phyloP scores from a whole-genome alignment of 2,888 invertebrate species.

The Pecten maximus region DNA sequence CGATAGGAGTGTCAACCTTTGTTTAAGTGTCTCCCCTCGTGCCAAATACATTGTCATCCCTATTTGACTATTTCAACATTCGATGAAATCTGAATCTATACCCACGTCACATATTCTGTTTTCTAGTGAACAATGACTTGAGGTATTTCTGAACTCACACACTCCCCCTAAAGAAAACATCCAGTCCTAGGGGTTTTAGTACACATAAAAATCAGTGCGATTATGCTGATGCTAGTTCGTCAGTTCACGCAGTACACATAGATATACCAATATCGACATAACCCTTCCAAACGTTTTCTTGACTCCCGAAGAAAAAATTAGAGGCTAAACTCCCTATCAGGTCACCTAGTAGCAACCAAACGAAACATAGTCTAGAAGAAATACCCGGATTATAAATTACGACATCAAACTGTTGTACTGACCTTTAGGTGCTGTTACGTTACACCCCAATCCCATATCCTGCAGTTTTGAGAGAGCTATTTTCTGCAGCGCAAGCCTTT shows the following conservation, averaged over 20 bases:
- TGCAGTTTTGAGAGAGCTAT: constrained; percentile 93
- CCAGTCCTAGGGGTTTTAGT: background rate
- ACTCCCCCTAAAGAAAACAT: background rate
- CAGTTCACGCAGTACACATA: too few species aligned
- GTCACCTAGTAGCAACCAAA: too few species aligned
- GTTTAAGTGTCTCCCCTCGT: background rate
- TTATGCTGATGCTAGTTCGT: too few species aligned
- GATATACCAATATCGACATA: too few species aligned
- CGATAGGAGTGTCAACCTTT: background rate
- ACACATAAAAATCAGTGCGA: background rate
- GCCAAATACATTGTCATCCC: background rate
- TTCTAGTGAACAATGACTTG: background rate
- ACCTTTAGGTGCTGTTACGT: constrained; percentile 92
- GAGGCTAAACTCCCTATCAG: too few species aligned
- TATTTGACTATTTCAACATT: background rate
- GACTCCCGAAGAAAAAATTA: too few species aligned
- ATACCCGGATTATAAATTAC: too few species aligned
- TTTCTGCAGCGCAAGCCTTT: constrained; percentile 91
- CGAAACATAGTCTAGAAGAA: too few species aligned
- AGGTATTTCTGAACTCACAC: background rate
- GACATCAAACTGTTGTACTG: too few species aligned
- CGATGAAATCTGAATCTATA: background rate
- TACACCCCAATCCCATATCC: constrained; percentile 92
- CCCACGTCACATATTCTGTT: background rate
- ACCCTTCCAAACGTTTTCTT: too few species aligned